phyloP scores from a whole-genome alignment of 2,113 vertebrate species.

The Pluvialis apricaria region DNA sequence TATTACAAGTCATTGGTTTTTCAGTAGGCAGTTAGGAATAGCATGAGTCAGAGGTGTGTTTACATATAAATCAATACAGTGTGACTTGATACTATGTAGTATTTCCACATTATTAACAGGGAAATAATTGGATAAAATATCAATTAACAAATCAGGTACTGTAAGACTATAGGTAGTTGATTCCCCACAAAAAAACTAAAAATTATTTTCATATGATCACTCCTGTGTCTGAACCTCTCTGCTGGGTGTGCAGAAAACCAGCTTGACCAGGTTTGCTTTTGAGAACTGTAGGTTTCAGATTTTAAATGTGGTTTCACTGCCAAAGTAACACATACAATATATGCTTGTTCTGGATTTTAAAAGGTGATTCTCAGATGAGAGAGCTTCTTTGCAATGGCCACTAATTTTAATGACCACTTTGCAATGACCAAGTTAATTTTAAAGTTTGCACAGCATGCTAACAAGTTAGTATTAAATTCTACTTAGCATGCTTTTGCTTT shows the following conservation, averaged over 20 bases:
- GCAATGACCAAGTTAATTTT: too few relatives aligned
- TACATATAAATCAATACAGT: neutral
- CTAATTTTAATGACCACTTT: neutral
- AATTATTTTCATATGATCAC: neutral
- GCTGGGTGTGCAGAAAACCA: neutral
- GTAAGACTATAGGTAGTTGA: neutral
- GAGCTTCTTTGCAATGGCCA: neutral
- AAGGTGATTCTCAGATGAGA: neutral
- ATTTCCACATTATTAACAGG: neutral
- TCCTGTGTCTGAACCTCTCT: neutral
- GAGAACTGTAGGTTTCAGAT: neutral
- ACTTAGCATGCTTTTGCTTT: neutral
- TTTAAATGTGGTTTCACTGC: neutral
- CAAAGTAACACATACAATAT: neutral
- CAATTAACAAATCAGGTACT: neutral
- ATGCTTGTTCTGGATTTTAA: neutral
- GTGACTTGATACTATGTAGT: neutral
- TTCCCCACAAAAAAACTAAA: neutral
- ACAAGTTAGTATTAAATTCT: neutral
- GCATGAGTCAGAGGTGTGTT: neutral
- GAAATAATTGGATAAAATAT: neutral
- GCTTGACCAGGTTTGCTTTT: neutral
- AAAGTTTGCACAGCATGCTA: too few relatives aligned
- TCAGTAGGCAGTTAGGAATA: neutral
- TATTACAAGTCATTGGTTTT: neutral